Evolutionary conservation across 1,140 invertebrate species (phyloP).

Genomic region (Mylabris phalerata): DNA sequence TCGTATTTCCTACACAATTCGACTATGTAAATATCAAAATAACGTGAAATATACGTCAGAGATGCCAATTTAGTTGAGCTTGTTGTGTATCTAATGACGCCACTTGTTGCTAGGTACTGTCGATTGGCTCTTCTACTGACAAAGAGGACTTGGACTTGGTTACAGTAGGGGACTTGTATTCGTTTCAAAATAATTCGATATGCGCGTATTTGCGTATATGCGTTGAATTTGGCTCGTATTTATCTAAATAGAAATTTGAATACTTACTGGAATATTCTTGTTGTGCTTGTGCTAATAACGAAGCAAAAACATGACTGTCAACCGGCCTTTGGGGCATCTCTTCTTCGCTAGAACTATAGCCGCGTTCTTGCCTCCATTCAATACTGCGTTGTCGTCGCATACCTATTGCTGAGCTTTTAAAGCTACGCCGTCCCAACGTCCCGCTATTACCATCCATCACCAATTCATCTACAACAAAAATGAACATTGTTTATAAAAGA

Average conservation of each 20-base stretch:
- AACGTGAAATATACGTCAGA: no score
- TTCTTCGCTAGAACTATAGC: conserved; percentile 59
- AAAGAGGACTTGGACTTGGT: conserved; percentile 6
- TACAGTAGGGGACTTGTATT: background rate
- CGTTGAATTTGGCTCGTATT: background rate
- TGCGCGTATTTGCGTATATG: no score
- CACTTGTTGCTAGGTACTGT: conserved; percentile 21
- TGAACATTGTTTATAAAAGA: no score
- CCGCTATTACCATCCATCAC: conserved; percentile 44
- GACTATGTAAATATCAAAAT: no score
- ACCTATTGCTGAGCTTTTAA: conserved; percentile 40
- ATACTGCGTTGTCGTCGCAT: conserved; percentile 54
- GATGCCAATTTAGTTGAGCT: no score
- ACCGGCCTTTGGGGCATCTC: conserved; percentile 50
- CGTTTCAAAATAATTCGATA: no score
- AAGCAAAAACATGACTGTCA: conserved; percentile 56
- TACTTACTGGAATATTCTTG: conserved; percentile 53
- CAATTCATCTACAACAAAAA: conserved; percentile 41
- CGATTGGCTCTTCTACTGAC: background rate
- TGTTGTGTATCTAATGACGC: conserved; percentile 22
- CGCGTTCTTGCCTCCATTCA: conserved; percentile 55
- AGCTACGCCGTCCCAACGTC: conserved; percentile 43
- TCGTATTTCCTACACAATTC: no score
- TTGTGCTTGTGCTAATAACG: conserved; percentile 54
- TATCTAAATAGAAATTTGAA: background rate